Percentiles rank a stretch among this genome's conserved stretches.
phyloP scores from a whole-genome alignment of 1,140 invertebrate genomes.

The Trachymyrmex cornetzi region DNA sequence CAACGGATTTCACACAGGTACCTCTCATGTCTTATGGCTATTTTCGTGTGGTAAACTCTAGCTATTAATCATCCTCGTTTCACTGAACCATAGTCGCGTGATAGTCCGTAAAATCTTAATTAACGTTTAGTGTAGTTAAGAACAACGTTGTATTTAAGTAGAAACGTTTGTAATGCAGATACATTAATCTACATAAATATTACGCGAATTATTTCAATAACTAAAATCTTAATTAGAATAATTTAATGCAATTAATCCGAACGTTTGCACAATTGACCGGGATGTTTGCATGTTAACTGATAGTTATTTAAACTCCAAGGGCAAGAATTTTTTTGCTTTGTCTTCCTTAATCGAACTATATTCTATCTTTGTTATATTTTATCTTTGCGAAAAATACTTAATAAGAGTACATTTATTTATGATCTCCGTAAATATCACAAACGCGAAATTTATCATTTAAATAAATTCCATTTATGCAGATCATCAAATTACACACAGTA shows the following conservation, averaged over 20 bases:
- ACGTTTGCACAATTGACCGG: not conserved
- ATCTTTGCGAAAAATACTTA: not conserved
- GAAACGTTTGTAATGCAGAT: not conserved
- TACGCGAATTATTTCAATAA: constrained; percentile 10
- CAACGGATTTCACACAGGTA: constrained; percentile 37
- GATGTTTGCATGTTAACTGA: not conserved
- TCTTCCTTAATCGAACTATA: not conserved
- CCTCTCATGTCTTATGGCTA: constrained; percentile 46
- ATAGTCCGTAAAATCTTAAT: constrained; percentile 36
- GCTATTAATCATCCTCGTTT: constrained; percentile 51
- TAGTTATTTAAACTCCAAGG: not conserved
- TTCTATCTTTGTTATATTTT: too few species aligned
- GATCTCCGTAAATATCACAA: not conserved
- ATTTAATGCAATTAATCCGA: constrained; percentile 11
- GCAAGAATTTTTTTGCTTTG: constrained; percentile 2
- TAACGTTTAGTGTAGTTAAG: constrained; percentile 32
- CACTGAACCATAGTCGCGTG: constrained; percentile 21
- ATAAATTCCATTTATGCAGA: constrained; percentile 38
- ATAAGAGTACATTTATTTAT: constrained; percentile 3
- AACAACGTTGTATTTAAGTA: constrained; percentile 8
- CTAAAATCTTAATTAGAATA: not conserved
- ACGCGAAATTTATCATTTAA: constrained; percentile 9
- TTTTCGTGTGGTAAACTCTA: constrained; percentile 45
- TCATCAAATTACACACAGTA: not conserved
- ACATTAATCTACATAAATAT: constrained; percentile 21